These are phyloP conservation scores for Chloroclysta siterata DNA, from an alignment of 2,888 invertebrate genomes.

Conservation along the genomic window DNA sequence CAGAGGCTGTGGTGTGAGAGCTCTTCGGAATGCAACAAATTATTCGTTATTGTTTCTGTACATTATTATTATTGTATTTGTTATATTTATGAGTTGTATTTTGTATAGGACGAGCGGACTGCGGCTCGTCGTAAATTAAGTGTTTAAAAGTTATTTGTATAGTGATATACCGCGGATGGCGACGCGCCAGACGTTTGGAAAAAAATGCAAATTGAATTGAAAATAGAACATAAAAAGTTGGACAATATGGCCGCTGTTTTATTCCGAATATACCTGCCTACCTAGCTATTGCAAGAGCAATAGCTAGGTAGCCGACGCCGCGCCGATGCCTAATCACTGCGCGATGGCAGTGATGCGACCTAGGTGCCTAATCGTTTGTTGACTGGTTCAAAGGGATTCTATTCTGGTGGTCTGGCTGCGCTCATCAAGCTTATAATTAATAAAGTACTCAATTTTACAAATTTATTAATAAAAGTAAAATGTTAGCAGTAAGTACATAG, in stretches of 20 bases:
- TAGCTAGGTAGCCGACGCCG: too few species aligned
- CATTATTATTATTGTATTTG: conserved; percentile 70
- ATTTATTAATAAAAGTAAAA: too few species aligned
- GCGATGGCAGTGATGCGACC: too few species aligned
- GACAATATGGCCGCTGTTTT: conserved; percentile 67
- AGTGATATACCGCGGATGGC: conserved; percentile 41
- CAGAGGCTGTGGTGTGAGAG: conserved; percentile 9
- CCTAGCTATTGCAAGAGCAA: too few species aligned
- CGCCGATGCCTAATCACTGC: too few species aligned
- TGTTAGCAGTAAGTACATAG: too few species aligned
- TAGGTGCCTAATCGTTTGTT: too few species aligned
- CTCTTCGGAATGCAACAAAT: conserved; percentile 45
- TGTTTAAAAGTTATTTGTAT: conserved; percentile 59
- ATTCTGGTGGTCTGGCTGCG: too few species aligned
- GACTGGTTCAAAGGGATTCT: too few species aligned
- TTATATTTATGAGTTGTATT: conserved; percentile 75
- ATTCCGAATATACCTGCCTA: conserved; percentile 31
- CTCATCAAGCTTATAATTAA: too few species aligned
- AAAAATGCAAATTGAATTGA: conserved; percentile 57
- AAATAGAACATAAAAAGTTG: conserved; percentile 75
- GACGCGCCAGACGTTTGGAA: conserved; percentile 43
- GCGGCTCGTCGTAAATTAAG: conserved; percentile 58
- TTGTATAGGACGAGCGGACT: conserved; percentile 41
- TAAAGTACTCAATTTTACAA: too few species aligned
- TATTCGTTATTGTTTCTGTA: conserved; percentile 71